Percentiles rank a stretch among this genome's conserved stretches.
phyloP scores from a whole-genome alignment of 2,113 vertebrate genomes.

The Toxotes chatareus region DNA sequence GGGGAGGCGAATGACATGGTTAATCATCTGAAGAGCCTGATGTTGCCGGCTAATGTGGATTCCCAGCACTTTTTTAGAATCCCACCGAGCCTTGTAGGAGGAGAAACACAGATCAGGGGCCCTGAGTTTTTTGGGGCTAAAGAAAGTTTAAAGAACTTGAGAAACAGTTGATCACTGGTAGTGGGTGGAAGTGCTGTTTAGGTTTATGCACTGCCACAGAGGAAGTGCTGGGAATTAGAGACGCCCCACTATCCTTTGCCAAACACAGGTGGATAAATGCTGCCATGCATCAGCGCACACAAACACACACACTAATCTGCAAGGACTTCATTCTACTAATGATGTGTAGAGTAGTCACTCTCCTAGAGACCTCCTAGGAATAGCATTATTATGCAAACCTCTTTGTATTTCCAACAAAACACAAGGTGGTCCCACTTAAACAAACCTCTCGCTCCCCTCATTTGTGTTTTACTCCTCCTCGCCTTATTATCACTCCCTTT shows the following conservation, averaged over 20 bases:
- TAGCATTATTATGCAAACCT: conserved; percentile 61
- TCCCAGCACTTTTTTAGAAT: conserved; percentile 8
- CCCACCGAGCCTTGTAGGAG: conserved; percentile 24
- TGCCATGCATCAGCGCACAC: conserved; percentile 43
- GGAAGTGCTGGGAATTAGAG: conserved; percentile 50
- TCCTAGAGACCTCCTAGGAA: conserved; percentile 60
- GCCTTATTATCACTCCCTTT: conserved; percentile 64
- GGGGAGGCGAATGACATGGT: conserved; percentile 42
- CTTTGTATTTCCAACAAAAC: conserved; percentile 72
- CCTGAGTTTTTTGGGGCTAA: conserved; percentile 11
- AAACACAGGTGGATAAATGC: conserved; percentile 61
- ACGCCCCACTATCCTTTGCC: conserved; percentile 22
- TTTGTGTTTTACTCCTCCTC: conserved; percentile 52
- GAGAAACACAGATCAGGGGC: background rate
- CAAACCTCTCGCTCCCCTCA: conserved; percentile 42
- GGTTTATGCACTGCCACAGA: conserved; percentile 42
- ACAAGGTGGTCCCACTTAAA: conserved; percentile 66
- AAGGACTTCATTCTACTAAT: conserved; percentile 69
- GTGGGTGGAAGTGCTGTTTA: conserved; percentile 22
- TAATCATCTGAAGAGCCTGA: conserved; percentile 61
- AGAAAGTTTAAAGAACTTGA: conserved; percentile 42
- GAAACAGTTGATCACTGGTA: conserved; percentile 26
- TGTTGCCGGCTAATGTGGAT: conserved; percentile 34
- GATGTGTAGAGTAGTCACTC: conserved; percentile 60
- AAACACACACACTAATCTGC: conserved; percentile 53